Base-by-base conservation (phyloP, 2,888 invertebrate species). In the Cordilura impudica region DNA sequence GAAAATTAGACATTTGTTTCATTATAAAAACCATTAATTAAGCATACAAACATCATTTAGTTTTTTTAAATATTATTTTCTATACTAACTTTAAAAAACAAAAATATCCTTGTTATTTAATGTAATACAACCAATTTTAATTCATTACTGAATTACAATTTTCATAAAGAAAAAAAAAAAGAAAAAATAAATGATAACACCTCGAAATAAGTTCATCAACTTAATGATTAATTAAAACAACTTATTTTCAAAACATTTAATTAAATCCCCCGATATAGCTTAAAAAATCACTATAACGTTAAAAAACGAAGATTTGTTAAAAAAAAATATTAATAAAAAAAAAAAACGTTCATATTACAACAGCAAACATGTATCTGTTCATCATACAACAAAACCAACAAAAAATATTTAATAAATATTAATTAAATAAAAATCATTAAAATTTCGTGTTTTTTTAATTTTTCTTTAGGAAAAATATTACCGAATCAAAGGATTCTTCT, bases 271-370 rank as follows among this genome's bases (percentile, higher is more conserved):
- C 35, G 12, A 31, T 1, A 35, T 12, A n/a, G 35, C 2, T n/a
- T 43, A 5, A 58, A n/a, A 23, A 54, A 29, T 1, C 23, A 53
- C 26, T 16, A 26, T 58, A 49, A 58, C 16, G 39, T 43, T 60
- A 70, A 70, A 39, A 60, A 58, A 58, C 19, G 65, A 35, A 12
- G 58, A 66, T 66, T 73, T 73, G 73, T 66, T 73, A 39, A 35
- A 66, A 43, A 53, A 66, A 66, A 35, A 54, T 21, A 31, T n/a
- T n/a, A 65, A 49, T 4, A 23, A 19, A 63, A 35, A 8, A 51
- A 65, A 31, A 21, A n/a, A 29, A 69, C 19, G 4, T 51, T 31
- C 49, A 56, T 56, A 72, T 49, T 58, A 66, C 73, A 73, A 66
- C 31, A 66, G 26, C n/a, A 21, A 58, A 58, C 39, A 63, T 49